phyloP scores from a whole-genome alignment of 2,113 vertebrate genomes.

The Mesocricetus auratus region DNA sequence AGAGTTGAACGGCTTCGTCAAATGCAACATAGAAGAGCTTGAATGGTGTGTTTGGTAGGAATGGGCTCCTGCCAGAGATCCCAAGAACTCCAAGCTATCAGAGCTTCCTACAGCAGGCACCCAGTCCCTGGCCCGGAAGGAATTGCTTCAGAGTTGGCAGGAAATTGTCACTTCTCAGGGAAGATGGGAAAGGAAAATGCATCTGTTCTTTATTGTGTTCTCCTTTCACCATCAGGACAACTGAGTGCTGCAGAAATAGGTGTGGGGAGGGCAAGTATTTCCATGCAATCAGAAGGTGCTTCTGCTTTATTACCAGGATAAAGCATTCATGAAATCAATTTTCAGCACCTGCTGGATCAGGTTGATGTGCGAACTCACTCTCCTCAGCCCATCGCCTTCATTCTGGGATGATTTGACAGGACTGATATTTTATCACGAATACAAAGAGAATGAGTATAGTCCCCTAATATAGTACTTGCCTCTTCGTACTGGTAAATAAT shows the following conservation, averaged over 20 bases:
- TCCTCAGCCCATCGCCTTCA: neutral
- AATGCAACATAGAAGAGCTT: neutral
- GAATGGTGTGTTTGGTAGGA: neutral
- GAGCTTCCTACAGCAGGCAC: neutral
- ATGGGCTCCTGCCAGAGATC: neutral
- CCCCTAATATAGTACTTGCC: conserved; percentile 65
- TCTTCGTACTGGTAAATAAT: conserved; percentile 64
- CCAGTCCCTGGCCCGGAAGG: neutral
- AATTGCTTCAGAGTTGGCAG: neutral
- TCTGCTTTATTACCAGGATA: conserved; percentile 31
- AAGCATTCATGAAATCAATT: conserved; percentile 66
- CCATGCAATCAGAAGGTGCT: neutral
- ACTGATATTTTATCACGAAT: conserved; percentile 4
- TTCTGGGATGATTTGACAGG: conserved; percentile 7
- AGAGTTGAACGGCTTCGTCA: neutral
- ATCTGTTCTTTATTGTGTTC: conserved; percentile 14
- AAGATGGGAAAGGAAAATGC: neutral
- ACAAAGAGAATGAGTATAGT: conserved; percentile 13
- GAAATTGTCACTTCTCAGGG: neutral
- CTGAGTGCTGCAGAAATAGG: neutral
- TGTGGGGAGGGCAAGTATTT: neutral
- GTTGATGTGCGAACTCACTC: conserved; percentile 19
- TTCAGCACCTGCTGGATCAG: neutral
- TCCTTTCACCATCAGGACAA: conserved; percentile 4
- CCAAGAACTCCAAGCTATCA: neutral